Percentiles rank a stretch among this genome's conserved stretches.
Conservation (phyloP, 2,113 vertebrate genomes). For the Chlamydotis undulata region DNA sequence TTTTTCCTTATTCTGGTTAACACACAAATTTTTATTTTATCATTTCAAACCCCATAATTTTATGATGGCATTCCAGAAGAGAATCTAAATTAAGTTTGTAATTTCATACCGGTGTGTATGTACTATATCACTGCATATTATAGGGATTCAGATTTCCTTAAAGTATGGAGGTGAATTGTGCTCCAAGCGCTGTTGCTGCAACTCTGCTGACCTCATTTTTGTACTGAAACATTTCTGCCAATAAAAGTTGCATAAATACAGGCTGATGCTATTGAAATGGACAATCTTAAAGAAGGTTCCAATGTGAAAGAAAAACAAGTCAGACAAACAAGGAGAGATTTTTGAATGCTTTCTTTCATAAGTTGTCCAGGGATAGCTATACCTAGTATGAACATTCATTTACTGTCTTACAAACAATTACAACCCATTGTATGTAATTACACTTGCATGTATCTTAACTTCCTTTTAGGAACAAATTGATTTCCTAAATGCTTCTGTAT, state of each 20-base stretch:
- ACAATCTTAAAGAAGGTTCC: background rate
- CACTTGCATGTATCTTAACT: background rate
- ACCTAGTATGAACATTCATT: background rate
- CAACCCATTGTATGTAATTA: background rate
- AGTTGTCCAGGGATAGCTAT: background rate
- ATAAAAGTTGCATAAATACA: background rate
- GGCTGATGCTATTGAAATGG: background rate
- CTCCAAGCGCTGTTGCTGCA: background rate
- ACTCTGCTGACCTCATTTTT: background rate
- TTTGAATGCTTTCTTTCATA: background rate
- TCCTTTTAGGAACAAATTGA: background rate
- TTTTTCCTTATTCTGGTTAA: slow-evolving; percentile 33
- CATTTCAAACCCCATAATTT: background rate
- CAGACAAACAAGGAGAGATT: background rate
- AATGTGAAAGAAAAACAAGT: background rate
- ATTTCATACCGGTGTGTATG: background rate
- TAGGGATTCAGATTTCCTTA: background rate
- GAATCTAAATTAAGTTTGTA: background rate
- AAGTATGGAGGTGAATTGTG: background rate
- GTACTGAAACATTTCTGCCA: background rate
- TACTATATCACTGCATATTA: background rate
- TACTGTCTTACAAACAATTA: background rate
- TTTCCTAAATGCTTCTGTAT: background rate
- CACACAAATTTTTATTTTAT: slow-evolving; percentile 9
- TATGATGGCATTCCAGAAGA: background rate